Evolutionary conservation across 2,113 vertebrate species (phyloP), one percentile per base, ranked within the genome.

Genomic region (Puntigrus tetrazona): DNA sequence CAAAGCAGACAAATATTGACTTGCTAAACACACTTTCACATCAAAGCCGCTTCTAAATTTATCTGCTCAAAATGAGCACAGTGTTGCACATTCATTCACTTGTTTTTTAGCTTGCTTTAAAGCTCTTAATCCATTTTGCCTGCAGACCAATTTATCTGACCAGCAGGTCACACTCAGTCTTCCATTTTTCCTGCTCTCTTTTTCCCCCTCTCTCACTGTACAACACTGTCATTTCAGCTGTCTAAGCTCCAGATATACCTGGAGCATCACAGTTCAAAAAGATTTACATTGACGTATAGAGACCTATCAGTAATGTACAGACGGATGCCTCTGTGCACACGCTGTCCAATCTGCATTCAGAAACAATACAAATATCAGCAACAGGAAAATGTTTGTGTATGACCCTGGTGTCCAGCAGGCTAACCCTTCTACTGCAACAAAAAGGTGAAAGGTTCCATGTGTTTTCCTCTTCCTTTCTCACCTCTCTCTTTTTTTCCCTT

Each of bases 1-100:
- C 91, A 90, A 92, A 92, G 92, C 90, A 91, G 92, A 92, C 92
- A 94, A 94, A 94, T 94, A 94, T 94, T 93, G 93, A 93, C 92
- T 92, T 73, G 89, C 89, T 81, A 88, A 86, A 89, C 47, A 89
- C 89, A 45, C 59, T 89, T 91, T 81, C 88, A 91, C 89, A 86
- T 77, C 7, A 90, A 91, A 85, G 81, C 83, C 77, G 76, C 82
- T 86, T 87, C 87, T 84, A 85, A 88, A 93, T 90, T 89, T 90
- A 76, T 86, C 57, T 72, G 73, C 87, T 87, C 87, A 90, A 92
- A 92, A 93, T 91, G 89, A 91, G 91, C 90, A 91, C 89, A 88
- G 86, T 91, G 87, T 85, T 89, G 86, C 89, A 89, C 89, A 90
- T 89, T 90, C 90, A 85, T 88, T 91, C 88, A 89, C 73, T 83